phyloP scores from a whole-genome alignment of 1,140 invertebrate species.

The Oncopeltus fasciatus region DNA sequence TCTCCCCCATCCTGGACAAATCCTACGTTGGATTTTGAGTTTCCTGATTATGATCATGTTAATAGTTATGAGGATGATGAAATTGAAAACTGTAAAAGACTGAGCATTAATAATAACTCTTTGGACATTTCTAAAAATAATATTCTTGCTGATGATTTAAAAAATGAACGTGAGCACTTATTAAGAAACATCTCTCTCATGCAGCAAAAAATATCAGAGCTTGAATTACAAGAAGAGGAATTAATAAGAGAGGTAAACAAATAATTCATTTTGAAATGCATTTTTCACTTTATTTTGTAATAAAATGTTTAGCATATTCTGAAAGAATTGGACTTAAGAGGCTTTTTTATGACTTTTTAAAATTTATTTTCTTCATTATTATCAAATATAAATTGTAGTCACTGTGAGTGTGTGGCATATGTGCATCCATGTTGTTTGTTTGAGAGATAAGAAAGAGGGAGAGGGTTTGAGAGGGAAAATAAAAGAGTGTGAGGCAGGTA shows the following conservation, averaged over 20 bases:
- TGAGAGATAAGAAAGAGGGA: no score
- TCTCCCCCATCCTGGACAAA: constrained; percentile 20
- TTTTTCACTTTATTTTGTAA: no score
- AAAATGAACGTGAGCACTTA: constrained; percentile 39
- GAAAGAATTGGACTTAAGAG: no score
- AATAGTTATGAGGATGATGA: constrained; percentile 6
- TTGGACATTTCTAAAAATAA: neutral
- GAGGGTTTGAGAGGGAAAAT: no score
- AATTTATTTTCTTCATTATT: no score
- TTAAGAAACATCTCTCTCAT: constrained; percentile 42
- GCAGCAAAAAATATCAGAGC: constrained; percentile 61
- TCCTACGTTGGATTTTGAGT: constrained; percentile 16
- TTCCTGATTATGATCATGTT: constrained; percentile 16
- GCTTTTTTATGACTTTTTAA: no score
- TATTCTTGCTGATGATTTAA: constrained; percentile 27
- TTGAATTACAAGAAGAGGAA: constrained; percentile 69
- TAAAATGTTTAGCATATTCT: no score
- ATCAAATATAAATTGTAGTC: no score
- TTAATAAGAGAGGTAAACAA: constrained; percentile 57
- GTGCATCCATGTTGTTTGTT: no score
- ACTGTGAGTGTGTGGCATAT: no score
- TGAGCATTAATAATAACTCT: neutral
- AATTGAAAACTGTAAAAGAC: neutral
- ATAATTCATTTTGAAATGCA: no score
- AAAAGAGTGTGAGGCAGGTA: no score